Conservation (phyloP, 2,113 vertebrate genomes). For the Benitochromis conjunctus region DNA sequence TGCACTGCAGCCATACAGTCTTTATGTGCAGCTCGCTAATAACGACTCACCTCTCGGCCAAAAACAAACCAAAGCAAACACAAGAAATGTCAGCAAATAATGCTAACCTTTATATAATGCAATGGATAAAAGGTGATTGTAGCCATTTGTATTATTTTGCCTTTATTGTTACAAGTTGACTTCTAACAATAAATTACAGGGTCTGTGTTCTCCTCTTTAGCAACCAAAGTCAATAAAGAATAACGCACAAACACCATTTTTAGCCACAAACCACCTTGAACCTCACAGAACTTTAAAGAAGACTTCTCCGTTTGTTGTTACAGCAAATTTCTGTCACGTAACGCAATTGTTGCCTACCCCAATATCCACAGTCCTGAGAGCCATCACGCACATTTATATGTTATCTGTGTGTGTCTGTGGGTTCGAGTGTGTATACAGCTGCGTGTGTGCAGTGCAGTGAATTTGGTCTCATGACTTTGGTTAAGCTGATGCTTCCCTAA, state of each 20-base stretch:
- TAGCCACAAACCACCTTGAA: background rate
- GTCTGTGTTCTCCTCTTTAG: background rate
- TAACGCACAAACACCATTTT: background rate
- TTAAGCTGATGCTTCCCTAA: constrained; percentile 60
- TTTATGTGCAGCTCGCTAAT: background rate
- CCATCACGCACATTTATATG: background rate
- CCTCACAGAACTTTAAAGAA: background rate
- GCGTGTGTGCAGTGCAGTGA: background rate
- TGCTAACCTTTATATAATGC: background rate
- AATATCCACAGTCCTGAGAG: background rate
- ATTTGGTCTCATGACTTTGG: constrained; percentile 64
- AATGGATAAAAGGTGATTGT: background rate
- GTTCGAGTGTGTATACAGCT: background rate
- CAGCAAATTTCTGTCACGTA: background rate
- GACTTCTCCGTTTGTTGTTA: background rate
- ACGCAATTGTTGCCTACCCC: background rate
- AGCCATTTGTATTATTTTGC: background rate
- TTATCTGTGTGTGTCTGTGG: background rate
- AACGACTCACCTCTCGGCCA: background rate
- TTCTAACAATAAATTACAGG: background rate
- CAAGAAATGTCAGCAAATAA: background rate
- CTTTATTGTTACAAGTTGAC: background rate
- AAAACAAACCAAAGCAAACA: background rate
- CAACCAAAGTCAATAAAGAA: background rate
- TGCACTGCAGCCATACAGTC: background rate